phyloP scores from a whole-genome alignment of 2,113 vertebrate genomes.

The zebrafish (Danio rerio) region DNA sequence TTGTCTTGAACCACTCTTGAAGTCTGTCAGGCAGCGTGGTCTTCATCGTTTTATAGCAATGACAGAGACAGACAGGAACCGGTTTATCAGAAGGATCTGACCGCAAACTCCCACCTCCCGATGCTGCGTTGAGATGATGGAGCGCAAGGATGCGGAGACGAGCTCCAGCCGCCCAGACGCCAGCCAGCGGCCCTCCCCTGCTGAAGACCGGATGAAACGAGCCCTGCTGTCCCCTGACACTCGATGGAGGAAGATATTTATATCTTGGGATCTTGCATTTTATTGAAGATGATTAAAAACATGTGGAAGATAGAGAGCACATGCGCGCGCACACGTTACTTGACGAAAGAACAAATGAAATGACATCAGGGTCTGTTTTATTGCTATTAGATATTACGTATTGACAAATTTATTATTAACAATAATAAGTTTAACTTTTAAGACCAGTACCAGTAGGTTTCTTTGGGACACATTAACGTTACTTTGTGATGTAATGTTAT shows the following conservation, averaged over 20 bases:
- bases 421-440: no score
- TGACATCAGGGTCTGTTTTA: no score
- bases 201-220: conserved; percentile 65
- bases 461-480: no score
- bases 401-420: no score
- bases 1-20: conserved; percentile 2
- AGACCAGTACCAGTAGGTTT: no score
- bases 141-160: conserved; percentile 36
- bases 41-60: conserved; percentile 51
- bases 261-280: conserved; percentile 53
- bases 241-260: conserved; percentile 66
- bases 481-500: no score
- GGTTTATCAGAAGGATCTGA: conserved; percentile 46
- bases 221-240: conserved; percentile 58
- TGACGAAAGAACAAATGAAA: no score
- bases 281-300: conserved; percentile 5
- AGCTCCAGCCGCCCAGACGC: conserved; percentile 57
- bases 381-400: no score
- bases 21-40: neutral
- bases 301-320: neutral
- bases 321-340: no score
- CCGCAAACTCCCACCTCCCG: conserved; percentile 36
- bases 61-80: conserved; percentile 54
- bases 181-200: conserved; percentile 50
- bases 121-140: conserved; percentile 51